Evolutionary conservation across 2,797 vertebrate genomes (phyloP), one percentile per base, ranked within the genome.

Genomic region (Silurus aristotelis): DNA sequence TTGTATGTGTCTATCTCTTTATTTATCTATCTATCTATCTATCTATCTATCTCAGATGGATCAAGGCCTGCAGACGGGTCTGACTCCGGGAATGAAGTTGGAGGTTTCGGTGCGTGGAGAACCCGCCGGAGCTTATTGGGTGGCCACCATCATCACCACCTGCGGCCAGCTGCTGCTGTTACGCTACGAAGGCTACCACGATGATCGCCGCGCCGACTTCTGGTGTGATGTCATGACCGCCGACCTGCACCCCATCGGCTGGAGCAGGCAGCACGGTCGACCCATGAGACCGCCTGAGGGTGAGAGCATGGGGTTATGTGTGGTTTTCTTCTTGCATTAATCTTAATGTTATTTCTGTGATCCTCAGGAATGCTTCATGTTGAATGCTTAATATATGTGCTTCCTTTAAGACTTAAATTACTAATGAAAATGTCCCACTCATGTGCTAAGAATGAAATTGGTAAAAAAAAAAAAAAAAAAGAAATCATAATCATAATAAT

Each of bases 221-320:
- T 99, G 98, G 98, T 98, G 96, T 82, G 97, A 99, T 92, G 96
- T 99, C 91, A 96, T 97, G 95, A 97, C 97, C 0, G 96, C 98
- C 0, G 96, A 96, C 87, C 94, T 99, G 81, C 98, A 99, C 87
- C 96, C 98, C 13, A 91, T 99, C 13, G 98, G 98, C 86, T 99
- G 98, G 98, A 97, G 97, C 88, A 91, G 95, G 73, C 96, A 98
- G 92, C 97, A 99, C 66, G 94, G 96, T 88, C 97, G 96, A 92
- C 90, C 93, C 55, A 96, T 99, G 87, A 97, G 95, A 92, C 96
- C 97, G 68, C 98, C 98, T 56, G 97, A 98, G 91, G 97, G 98
- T 99, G 94, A 94, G 94, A 67, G 55, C 6, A 17, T 73, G 25
- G 61, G 17, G 58, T 67, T 20, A 9, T 68, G 20, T 8, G 6